Evolutionary conservation across 2,113 vertebrate genomes (phyloP).

Genomic region (Dicentrarchus labrax): DNA sequence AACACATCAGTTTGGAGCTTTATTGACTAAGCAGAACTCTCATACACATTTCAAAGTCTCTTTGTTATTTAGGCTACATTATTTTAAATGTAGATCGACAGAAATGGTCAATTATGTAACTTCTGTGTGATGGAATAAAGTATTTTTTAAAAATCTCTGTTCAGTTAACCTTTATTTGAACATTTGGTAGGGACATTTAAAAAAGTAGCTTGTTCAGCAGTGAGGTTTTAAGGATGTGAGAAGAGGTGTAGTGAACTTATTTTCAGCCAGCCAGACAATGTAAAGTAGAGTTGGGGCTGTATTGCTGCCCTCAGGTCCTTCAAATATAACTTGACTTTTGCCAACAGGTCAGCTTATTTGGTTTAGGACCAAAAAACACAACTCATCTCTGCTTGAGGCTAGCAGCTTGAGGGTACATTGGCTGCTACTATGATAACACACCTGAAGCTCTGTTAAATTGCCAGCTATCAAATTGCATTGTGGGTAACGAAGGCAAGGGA

Average conservation of each 20-base stretch:
- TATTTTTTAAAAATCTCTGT: background rate
- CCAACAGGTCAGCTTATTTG: background rate
- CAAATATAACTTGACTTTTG: background rate
- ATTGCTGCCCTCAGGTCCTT: background rate
- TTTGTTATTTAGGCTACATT: background rate
- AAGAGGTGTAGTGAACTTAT: background rate
- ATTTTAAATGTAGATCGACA: background rate
- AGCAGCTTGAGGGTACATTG: background rate
- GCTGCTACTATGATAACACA: background rate
- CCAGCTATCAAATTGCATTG: too few species aligned
- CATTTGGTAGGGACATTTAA: background rate
- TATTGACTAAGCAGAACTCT: background rate
- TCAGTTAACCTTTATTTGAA: background rate
- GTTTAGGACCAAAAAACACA: background rate
- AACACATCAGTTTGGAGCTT: background rate
- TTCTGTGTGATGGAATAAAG: background rate
- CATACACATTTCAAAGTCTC: background rate
- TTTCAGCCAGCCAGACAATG: background rate
- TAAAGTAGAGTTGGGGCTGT: background rate
- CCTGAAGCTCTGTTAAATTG: too few species aligned
- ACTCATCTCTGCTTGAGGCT: too few species aligned
- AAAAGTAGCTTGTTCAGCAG: background rate
- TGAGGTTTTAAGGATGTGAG: background rate
- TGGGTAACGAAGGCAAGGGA: background rate
- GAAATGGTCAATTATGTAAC: background rate